A percentile compares a stretch with the other conserved stretches of the same genome.
phyloP scores from a whole-genome alignment of 1,140 invertebrate species.

The Cephus cinctus region DNA sequence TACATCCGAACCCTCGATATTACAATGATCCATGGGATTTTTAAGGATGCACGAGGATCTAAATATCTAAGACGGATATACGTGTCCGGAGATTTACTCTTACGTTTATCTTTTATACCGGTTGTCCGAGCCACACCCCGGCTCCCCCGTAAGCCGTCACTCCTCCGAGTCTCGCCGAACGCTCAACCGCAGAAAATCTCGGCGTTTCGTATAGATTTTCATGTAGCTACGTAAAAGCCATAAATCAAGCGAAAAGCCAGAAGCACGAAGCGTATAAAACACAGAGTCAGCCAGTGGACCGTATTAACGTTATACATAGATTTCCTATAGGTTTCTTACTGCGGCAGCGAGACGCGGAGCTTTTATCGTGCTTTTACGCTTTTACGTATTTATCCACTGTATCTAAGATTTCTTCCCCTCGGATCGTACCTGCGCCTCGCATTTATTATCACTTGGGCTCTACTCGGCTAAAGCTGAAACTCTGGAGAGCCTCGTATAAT shows the following conservation, averaged over 20 bases:
- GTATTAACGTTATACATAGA: constrained; percentile 24
- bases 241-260: constrained; percentile 26
- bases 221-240: constrained; percentile 20
- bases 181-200: too few species aligned
- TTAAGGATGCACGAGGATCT: too few species aligned
- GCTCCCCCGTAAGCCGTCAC: too few species aligned
- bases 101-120: too few species aligned
- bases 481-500: neutral
- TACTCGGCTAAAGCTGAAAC: neutral
- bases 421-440: neutral
- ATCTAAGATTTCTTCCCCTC: neutral
- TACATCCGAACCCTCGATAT: too few species aligned
- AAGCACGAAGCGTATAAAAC: constrained; percentile 30
- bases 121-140: too few species aligned
- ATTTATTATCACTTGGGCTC: too few species aligned
- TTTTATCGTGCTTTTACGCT: constrained; percentile 25
- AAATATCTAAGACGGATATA: too few species aligned
- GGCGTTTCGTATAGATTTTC: constrained; percentile 16
- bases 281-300: constrained; percentile 26
- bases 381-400: constrained; percentile 33
- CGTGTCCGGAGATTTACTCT: too few species aligned
- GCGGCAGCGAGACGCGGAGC: constrained; percentile 16
- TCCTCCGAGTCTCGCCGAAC: too few species aligned
- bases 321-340: constrained; percentile 35
- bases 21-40: too few species aligned